Conservation (phyloP, 1,140 invertebrate genomes). For the Aradophagus sp. region DNA sequence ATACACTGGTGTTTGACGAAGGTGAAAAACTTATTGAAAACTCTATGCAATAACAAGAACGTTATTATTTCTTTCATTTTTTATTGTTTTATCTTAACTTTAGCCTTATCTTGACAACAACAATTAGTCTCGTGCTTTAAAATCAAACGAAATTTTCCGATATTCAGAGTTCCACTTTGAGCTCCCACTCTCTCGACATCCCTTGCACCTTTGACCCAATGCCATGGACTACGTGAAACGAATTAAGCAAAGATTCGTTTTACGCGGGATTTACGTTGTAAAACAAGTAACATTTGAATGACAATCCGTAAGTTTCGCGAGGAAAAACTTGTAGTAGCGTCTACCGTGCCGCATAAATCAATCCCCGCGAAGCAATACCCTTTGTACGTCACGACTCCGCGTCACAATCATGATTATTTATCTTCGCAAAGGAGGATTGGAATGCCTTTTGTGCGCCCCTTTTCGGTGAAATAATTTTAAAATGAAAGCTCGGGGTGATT, state of each 20-base stretch:
- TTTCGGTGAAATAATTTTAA: constrained; percentile 26
- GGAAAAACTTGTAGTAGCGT: constrained; percentile 18
- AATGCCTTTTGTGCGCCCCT: constrained; percentile 22
- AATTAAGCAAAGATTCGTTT: constrained; percentile 8
- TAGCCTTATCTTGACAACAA: too few relatives aligned
- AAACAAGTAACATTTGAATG: constrained; percentile 34
- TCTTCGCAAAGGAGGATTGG: constrained; percentile 18
- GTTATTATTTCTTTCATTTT: too few relatives aligned
- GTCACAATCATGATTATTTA: constrained; percentile 47
- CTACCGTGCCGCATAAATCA: constrained; percentile 34
- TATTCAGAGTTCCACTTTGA: too few relatives aligned
- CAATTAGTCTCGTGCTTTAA: too few relatives aligned
- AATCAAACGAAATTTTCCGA: too few relatives aligned
- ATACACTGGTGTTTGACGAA: too few relatives aligned
- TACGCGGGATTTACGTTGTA: constrained; percentile 12
- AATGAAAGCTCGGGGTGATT: constrained; percentile 17
- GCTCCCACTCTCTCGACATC: too few relatives aligned
- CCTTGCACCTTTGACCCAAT: constrained; percentile 2
- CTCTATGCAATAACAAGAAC: too few relatives aligned
- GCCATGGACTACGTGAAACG: neutral
- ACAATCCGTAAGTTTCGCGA: constrained; percentile 29
- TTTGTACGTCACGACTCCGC: constrained; percentile 30
- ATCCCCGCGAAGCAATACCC: constrained; percentile 26
- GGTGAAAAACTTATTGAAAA: too few relatives aligned
- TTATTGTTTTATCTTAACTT: too few relatives aligned